Evolutionary conservation across 2,888 invertebrate species (phyloP).

Genomic region (Zele albiditarsus): DNA sequence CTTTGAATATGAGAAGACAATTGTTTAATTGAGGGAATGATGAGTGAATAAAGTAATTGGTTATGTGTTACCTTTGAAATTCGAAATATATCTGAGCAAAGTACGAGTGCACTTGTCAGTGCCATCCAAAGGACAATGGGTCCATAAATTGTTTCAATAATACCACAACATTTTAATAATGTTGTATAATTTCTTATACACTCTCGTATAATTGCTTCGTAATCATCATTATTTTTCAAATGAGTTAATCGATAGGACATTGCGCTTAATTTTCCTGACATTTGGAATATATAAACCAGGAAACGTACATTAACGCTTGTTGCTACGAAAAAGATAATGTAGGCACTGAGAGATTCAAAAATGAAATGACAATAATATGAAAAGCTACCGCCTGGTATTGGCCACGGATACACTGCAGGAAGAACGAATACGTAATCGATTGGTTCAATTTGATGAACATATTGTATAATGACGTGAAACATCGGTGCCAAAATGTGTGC

Average conservation of each 20-base stretch:
- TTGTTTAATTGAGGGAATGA: background rate
- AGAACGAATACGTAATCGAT: background rate
- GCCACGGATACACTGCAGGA: background rate
- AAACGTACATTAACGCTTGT: background rate
- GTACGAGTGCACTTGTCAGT: background rate
- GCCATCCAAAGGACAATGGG: conserved; percentile 1
- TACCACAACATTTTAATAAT: background rate
- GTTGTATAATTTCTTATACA: background rate
- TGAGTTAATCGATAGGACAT: background rate
- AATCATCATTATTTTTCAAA: background rate
- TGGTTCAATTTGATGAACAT: no score
- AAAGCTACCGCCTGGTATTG: background rate
- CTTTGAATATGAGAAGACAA: background rate
- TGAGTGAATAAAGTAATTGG: background rate
- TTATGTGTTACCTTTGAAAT: background rate
- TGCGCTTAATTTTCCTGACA: background rate
- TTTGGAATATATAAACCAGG: background rate
- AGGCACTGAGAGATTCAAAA: background rate
- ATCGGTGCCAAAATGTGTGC: no score
- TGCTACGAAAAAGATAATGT: background rate
- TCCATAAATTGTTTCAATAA: background rate
- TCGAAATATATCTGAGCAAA: background rate
- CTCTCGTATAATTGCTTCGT: background rate
- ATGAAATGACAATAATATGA: background rate
- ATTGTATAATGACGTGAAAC: no score